phyloP scores from a whole-genome alignment of 2,888 invertebrate species.

The Drosophila ezoana region DNA sequence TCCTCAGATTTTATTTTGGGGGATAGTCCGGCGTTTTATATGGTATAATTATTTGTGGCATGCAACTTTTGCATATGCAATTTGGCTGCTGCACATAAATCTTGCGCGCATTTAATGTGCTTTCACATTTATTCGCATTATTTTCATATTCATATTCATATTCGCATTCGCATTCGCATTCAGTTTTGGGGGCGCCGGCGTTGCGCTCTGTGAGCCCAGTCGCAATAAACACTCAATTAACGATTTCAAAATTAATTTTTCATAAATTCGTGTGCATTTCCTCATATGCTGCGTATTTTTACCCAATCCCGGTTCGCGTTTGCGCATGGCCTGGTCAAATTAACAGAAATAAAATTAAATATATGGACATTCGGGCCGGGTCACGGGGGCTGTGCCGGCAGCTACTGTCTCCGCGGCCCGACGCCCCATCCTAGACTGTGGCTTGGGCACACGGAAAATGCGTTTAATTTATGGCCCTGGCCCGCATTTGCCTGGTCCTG shows the following conservation, averaged over 20 bases:
- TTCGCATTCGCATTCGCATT: slow-evolving; percentile 37
- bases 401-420: slow-evolving; percentile 17
- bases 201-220: slow-evolving; percentile 64
- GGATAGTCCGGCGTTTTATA: slow-evolving; percentile 22
- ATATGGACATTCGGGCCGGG: slow-evolving; percentile 46
- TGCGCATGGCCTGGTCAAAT: slow-evolving; percentile 51
- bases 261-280: slow-evolving; percentile 77
- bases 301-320: slow-evolving; percentile 40
- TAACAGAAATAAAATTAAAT: slow-evolving; percentile 76
- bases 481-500: slow-evolving; percentile 29
- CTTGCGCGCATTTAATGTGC: slow-evolving; percentile 63
- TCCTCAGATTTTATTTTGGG: slow-evolving; percentile 5
- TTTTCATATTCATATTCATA: slow-evolving; percentile 55
- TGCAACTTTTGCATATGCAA: slow-evolving; percentile 49
- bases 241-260: slow-evolving; percentile 83
- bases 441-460: slow-evolving; percentile 68
- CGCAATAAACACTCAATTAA: slow-evolving; percentile 84
- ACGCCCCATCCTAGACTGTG: slow-evolving; percentile 14
- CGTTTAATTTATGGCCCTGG: slow-evolving; percentile 69
- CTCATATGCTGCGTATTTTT: slow-evolving; percentile 64
- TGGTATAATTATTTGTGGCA: slow-evolving; percentile 34
- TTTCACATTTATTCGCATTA: slow-evolving; percentile 64
- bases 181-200: slow-evolving; percentile 43
- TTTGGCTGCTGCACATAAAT: slow-evolving; percentile 62
- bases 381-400: slow-evolving; percentile 13